Conservation (phyloP, 2,888 invertebrate genomes). For the Cenopis cana region DNA sequence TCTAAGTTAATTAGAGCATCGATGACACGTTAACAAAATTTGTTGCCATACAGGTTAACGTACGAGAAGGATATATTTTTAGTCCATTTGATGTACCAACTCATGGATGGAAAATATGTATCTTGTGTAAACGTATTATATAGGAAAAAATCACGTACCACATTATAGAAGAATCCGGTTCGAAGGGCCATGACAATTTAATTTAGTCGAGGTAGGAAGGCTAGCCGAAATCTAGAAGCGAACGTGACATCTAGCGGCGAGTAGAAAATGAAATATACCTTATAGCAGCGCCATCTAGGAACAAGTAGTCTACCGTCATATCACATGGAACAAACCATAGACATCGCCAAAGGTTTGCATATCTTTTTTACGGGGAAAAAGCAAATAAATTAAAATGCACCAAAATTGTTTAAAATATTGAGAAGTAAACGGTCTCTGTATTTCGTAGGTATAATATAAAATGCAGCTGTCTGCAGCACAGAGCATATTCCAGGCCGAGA, state of each 20-base stretch:
- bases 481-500: neutral
- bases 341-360: no score
- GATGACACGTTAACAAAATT: conserved; percentile 13
- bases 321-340: conserved; percentile 51
- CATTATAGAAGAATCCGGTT: no score
- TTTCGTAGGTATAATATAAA: conserved; percentile 22
- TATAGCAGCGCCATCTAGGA: conserved; percentile 36
- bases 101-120: no score
- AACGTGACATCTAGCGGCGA: conserved; percentile 22
- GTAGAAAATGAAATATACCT: neutral
- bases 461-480: conserved; percentile 4
- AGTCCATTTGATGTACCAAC: no score
- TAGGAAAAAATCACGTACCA: no score
- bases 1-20: conserved; percentile 9
- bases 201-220: no score
- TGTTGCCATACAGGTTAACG: neutral
- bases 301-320: conserved; percentile 29
- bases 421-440: neutral
- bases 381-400: conserved; percentile 1
- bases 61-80: neutral
- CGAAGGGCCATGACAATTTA: no score
- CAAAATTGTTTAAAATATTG: neutral
- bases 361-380: conserved; percentile 10
- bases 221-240: no score
- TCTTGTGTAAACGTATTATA: no score